Evolutionary conservation across 2,888 invertebrate genomes (phyloP).

Genomic region (Tolmerus cingulatus): DNA sequence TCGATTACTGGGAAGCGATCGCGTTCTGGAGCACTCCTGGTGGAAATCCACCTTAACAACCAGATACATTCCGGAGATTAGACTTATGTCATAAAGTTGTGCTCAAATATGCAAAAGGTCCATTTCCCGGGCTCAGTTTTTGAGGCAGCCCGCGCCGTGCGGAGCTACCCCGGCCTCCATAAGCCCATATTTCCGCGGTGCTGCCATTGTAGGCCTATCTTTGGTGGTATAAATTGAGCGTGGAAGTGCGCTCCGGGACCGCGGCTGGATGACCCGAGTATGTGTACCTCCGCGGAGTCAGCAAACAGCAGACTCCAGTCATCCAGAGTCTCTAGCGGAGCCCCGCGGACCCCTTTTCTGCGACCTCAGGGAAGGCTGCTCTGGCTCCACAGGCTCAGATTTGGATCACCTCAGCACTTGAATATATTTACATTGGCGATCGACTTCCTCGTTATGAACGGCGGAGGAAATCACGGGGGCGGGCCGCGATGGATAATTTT

Average conservation of each 20-base stretch:
- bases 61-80: conserved; percentile 27
- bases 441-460: conserved; percentile 37
- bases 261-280: background rate
- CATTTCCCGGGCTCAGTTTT: background rate
- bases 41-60: conserved; percentile 29
- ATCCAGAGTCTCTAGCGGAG: background rate
- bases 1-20: conserved; percentile 19
- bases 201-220: conserved; percentile 34
- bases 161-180: background rate
- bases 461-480: background rate
- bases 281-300: conserved; percentile 10
- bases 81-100: conserved; percentile 35
- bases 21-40: conserved; percentile 5
- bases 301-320: conserved; percentile 4
- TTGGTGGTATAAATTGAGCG: conserved; percentile 26
- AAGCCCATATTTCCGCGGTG: conserved; percentile 33
- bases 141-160: background rate
- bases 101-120: conserved; percentile 37
- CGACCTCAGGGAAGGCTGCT: conserved; percentile 2
- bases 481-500: background rate
- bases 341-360: conserved; percentile 1
- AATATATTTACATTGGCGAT: conserved; percentile 39
- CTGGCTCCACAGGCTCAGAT: conserved; percentile 16
- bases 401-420: conserved; percentile 28
- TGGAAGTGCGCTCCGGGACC: background rate